phyloP scores from a whole-genome alignment of 2,888 invertebrate species.

The Peribatodes rhomboidaria region DNA sequence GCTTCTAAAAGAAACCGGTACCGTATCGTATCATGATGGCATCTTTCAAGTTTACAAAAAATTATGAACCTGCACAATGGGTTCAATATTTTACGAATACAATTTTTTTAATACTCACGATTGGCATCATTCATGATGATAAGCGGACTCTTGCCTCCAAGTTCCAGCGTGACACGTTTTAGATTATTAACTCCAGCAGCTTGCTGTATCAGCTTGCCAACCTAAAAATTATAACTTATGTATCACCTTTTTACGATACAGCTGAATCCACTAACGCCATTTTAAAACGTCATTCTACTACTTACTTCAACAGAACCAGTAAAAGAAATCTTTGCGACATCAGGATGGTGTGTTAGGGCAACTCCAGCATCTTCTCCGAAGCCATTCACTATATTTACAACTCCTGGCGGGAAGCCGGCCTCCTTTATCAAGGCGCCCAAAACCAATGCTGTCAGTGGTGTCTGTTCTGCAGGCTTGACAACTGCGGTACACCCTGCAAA shows the following conservation, averaged over 20 bases:
- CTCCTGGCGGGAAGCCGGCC: conserved; percentile 96
- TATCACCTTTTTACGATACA: not conserved
- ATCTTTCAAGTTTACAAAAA: no score
- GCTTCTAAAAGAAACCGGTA: no score
- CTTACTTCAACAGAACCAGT: conserved; percentile 83
- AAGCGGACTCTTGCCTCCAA: conserved; percentile 96
- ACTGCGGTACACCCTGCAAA: conserved; percentile 91
- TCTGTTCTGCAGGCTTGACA: conserved; percentile 97
- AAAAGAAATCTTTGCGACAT: conserved; percentile 95
- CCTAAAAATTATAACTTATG: conserved; percentile 58
- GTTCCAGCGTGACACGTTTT: conserved; percentile 93
- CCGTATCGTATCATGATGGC: no score
- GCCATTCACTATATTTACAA: conserved; percentile 95
- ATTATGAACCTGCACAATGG: no score
- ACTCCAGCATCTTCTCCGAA: conserved; percentile 92
- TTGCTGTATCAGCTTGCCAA: conserved; percentile 87
- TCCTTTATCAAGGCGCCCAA: conserved; percentile 92
- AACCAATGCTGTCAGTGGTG: conserved; percentile 94
- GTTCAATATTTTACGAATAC: not conserved
- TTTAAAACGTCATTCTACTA: conserved; percentile 52
- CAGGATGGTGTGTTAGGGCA: conserved; percentile 89
- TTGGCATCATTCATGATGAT: conserved; percentile 92
- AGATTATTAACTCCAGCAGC: conserved; percentile 92
- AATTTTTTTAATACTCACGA: conserved; percentile 14
- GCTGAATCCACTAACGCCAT: conserved; percentile 44